phyloP scores from a whole-genome alignment of 2,888 invertebrate species.

The Scrobipalpa costella region DNA sequence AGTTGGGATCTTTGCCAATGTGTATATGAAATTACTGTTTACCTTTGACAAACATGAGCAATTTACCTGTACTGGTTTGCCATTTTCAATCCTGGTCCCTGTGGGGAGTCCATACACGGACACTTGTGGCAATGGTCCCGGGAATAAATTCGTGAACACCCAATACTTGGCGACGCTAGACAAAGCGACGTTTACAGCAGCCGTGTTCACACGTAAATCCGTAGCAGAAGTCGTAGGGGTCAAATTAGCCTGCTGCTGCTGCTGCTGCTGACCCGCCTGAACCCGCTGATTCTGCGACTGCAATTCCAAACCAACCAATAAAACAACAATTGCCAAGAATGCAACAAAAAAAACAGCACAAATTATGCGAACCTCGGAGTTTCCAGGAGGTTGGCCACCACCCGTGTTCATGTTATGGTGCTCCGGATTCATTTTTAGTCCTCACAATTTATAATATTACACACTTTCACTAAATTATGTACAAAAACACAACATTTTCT shows the following conservation, averaged over 20 bases:
- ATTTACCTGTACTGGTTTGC: constrained; percentile 82
- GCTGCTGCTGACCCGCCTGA: constrained; percentile 64
- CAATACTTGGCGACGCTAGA: constrained; percentile 91
- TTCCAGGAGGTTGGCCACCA: constrained; percentile 80
- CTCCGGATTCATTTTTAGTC: constrained; percentile 75
- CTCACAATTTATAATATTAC: constrained; percentile 44
- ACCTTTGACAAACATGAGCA: neutral
- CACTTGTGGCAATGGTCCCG: constrained; percentile 88
- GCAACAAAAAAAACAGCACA: constrained; percentile 42
- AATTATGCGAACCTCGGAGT: constrained; percentile 74
- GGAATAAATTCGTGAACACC: constrained; percentile 91
- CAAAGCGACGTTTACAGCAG: constrained; percentile 85
- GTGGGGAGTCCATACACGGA: constrained; percentile 85
- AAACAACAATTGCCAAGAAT: constrained; percentile 45
- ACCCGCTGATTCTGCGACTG: constrained; percentile 69
- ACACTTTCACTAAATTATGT: constrained; percentile 58
- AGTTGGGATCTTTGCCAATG: constrained; percentile 15
- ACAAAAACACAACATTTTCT: constrained; percentile 69
- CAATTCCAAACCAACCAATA: constrained; percentile 52
- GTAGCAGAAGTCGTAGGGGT: constrained; percentile 82
- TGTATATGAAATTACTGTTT: neutral
- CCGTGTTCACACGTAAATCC: constrained; percentile 83
- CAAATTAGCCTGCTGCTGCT: constrained; percentile 60
- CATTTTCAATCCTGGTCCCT: constrained; percentile 81
- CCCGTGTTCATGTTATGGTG: constrained; percentile 81